Percentiles rank a stretch among this genome's conserved stretches.
Evolutionary conservation across 2,888 invertebrate species (phyloP).

Genomic region (Hemicrepidius hirtus): DNA sequence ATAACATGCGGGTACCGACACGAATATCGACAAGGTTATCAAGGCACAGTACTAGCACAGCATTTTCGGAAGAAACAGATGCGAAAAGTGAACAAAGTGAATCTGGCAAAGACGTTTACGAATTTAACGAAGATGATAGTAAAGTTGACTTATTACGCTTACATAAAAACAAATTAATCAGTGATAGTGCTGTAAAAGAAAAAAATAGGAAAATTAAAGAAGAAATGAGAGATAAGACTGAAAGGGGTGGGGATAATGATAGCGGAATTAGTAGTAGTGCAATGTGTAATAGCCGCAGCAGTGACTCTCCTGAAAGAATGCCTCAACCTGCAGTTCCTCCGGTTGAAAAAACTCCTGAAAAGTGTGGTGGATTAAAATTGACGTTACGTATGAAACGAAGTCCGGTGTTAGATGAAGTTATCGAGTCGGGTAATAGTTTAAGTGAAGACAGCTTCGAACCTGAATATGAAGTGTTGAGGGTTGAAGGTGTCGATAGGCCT

Average conservation of each 20-base stretch:
- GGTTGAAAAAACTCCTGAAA: slow-evolving; percentile 65
- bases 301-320: slow-evolving; percentile 41
- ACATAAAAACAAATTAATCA: slow-evolving; percentile 56
- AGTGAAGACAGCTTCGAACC: slow-evolving; percentile 81
- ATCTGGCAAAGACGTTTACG: slow-evolving; percentile 73
- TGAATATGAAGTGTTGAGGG: slow-evolving; percentile 89
- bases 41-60: slow-evolving; percentile 58
- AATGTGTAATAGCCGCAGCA: slow-evolving; percentile 13
- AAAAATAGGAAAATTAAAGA: slow-evolving; percentile 40
- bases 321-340: slow-evolving; percentile 40
- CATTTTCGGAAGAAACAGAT: slow-evolving; percentile 56
- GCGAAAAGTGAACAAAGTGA: slow-evolving; percentile 52
- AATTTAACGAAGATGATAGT: slow-evolving; percentile 73
- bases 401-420: slow-evolving; percentile 88
- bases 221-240: slow-evolving; percentile 62
- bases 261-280: slow-evolving; percentile 17
- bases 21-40: slow-evolving; percentile 57
- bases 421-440: slow-evolving; percentile 85
- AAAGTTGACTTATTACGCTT: slow-evolving; percentile 63
- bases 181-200: slow-evolving; percentile 56
- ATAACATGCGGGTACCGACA: slow-evolving; percentile 35
- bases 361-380: slow-evolving; percentile 79
- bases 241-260: slow-evolving; percentile 42
- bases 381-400: slow-evolving; percentile 92
- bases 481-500: slow-evolving; percentile 84